Conservation (phyloP, 2,888 invertebrate genomes). For the Lamellibrachia satsuma region DNA sequence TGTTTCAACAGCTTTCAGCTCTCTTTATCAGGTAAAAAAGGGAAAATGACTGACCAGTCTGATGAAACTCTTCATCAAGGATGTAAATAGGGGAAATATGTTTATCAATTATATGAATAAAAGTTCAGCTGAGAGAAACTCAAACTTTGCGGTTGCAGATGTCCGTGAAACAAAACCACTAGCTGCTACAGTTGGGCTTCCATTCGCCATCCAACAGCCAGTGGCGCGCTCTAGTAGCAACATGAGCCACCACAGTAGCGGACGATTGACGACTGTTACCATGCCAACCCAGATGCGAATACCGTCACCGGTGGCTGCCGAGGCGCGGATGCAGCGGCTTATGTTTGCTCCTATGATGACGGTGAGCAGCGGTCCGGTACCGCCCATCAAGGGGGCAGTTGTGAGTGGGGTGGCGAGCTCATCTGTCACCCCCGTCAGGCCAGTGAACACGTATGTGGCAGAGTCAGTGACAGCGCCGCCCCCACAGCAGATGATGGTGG, state of each 20-base stretch:
- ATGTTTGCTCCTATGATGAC: conserved; percentile 27
- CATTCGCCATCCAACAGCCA: background rate
- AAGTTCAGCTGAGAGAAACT: no score
- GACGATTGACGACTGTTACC: background rate
- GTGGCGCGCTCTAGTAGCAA: background rate
- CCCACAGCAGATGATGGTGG: background rate
- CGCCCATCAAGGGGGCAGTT: background rate
- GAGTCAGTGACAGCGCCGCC: background rate
- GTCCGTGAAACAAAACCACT: background rate
- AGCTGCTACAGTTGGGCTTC: background rate
- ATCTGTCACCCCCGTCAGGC: background rate
- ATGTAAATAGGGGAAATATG: background rate
- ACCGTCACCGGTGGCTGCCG: conserved; percentile 13
- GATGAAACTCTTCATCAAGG: background rate
- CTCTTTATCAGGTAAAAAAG: no score
- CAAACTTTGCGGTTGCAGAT: background rate
- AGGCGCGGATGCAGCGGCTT: conserved; percentile 27
- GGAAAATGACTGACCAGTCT: no score
- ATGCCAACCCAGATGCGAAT: background rate
- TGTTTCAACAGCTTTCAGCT: no score
- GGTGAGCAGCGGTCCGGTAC: conserved; percentile 26
- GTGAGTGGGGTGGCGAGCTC: background rate
- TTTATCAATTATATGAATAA: no score
- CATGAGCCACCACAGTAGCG: background rate
- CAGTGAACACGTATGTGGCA: background rate